A percentile compares a stretch with the other conserved stretches of the same genome.
phyloP scores from a whole-genome alignment of 2,888 invertebrate genomes.

The Diloba caeruleocephala region DNA sequence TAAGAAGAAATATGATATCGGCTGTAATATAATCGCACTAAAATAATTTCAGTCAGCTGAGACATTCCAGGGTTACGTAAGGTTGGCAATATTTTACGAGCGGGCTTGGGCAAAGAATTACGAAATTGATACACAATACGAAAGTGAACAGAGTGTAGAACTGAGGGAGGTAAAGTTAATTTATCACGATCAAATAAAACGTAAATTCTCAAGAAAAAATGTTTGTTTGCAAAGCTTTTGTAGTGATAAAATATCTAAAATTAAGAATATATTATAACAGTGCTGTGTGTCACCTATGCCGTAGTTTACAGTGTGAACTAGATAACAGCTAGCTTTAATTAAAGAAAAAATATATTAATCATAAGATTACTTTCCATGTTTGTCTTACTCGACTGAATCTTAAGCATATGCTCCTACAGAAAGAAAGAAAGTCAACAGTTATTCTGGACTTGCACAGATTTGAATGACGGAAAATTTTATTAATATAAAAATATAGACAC shows the following conservation, averaged over 20 bases:
- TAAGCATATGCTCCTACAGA: no score
- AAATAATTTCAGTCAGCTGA: conserved; percentile 2
- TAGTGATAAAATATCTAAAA: not conserved
- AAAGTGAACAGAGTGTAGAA: not conserved
- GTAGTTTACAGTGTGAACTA: no score
- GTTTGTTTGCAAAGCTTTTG: not conserved
- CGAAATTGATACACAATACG: conserved; percentile 1
- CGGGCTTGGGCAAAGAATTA: conserved; percentile 1
- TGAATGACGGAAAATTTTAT: no score
- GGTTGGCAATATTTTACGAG: conserved; percentile 1
- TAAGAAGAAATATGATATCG: conserved; percentile 9
- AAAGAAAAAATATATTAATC: no score
- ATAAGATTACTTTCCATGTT: no score
- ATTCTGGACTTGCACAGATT: no score
- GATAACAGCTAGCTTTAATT: no score
- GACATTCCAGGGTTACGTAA: not conserved
- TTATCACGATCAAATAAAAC: conserved; percentile 2
- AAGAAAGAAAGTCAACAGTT: no score
- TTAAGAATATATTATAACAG: no score
- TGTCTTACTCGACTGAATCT: no score
- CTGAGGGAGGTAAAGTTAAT: conserved; percentile 1
- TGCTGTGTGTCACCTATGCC: no score
- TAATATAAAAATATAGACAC: no score
- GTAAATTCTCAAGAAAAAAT: not conserved
- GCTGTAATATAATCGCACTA: conserved; percentile 3